Percentiles rank a stretch among this genome's conserved stretches.
These are phyloP conservation scores for Mormyrus proboscirostris DNA, from an alignment of 2,797 vertebrate genomes.

Conservation along the genomic window DNA sequence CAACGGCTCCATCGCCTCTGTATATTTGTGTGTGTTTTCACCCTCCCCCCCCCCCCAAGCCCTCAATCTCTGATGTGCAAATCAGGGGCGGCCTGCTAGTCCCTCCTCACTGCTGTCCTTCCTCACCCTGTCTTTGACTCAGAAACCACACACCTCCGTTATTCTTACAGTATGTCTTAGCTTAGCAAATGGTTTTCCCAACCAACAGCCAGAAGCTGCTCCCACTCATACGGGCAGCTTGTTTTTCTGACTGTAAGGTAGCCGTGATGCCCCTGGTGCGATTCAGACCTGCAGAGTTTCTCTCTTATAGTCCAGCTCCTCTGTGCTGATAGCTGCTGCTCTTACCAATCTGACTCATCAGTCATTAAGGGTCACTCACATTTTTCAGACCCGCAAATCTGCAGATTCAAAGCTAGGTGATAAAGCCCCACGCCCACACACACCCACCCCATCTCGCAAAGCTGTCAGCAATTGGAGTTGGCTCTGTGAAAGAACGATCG, in stretches of 20 bases:
- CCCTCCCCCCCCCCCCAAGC: background rate
- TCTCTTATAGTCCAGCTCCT: background rate
- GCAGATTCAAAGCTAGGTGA: background rate
- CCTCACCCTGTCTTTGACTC: background rate
- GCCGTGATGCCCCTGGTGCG: background rate
- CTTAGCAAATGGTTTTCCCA: background rate
- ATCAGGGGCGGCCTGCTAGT: background rate
- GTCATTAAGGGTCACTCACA: background rate
- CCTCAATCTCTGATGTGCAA: background rate
- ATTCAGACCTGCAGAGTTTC: background rate
- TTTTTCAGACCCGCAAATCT: background rate
- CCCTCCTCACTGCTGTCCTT: background rate
- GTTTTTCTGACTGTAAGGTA: background rate
- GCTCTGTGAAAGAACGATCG: background rate
- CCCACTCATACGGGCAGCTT: background rate
- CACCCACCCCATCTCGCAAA: background rate
- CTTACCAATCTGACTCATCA: background rate
- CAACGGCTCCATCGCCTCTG: background rate
- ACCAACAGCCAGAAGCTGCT: background rate
- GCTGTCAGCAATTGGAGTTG: background rate
- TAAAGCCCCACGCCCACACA: background rate
- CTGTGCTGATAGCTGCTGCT: background rate
- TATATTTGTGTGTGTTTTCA: background rate
- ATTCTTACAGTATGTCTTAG: background rate
- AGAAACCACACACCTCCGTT: background rate